A percentile compares a stretch with the other conserved stretches of the same genome.
These are phyloP conservation scores for Centrocercus urophasianus DNA, from an alignment of 2,113 vertebrate species.

Conservation along the genomic window DNA sequence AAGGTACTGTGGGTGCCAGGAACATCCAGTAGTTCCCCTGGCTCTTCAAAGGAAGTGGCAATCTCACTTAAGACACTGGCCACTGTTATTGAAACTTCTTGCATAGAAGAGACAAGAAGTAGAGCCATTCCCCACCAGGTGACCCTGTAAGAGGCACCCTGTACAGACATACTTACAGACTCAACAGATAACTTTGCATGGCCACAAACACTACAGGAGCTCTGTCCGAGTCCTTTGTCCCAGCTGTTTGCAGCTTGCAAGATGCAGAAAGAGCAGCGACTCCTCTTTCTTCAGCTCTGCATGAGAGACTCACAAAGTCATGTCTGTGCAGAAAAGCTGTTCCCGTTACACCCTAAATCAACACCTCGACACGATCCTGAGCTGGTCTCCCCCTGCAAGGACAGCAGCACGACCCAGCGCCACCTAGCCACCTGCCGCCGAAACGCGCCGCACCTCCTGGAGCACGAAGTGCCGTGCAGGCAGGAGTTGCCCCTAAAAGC, in stretches of 20 bases:
- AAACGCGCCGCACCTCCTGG: background rate
- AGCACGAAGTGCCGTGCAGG: fast-evolving
- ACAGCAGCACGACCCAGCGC: slow-evolving; percentile 33
- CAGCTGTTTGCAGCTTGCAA: background rate
- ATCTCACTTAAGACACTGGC: background rate
- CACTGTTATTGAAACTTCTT: background rate
- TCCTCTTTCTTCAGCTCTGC: background rate
- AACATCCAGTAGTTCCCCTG: background rate
- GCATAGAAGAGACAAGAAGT: background rate
- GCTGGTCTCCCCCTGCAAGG: background rate
- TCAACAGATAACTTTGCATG: background rate
- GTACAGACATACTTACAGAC: background rate
- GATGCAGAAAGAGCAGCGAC: background rate
- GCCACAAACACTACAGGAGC: background rate
- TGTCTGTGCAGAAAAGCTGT: background rate
- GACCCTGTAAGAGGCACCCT: background rate
- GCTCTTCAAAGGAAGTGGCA: background rate
- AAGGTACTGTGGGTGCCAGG: background rate
- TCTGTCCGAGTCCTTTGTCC: background rate
- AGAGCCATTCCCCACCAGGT: background rate
- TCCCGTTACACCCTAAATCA: background rate
- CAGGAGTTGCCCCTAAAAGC: background rate
- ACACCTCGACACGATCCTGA: background rate
- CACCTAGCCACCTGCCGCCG: slow-evolving; percentile 42
- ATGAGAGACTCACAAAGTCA: background rate